These are phyloP conservation scores for Melanotaenia nigrans DNA, from an alignment of 2,797 vertebrate species.

Conservation along the genomic window DNA sequence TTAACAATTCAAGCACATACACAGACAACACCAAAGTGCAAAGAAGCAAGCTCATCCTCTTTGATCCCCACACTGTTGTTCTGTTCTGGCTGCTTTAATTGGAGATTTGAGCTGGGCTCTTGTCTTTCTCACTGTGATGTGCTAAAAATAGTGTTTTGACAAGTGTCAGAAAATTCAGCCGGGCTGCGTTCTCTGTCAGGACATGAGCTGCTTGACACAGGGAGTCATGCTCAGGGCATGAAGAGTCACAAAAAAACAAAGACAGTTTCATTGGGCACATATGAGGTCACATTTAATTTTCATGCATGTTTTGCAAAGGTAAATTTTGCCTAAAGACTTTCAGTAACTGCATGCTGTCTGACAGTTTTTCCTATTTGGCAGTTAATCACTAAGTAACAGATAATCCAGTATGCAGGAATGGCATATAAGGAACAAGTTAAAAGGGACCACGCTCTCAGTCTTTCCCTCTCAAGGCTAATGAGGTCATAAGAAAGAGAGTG, in stretches of 20 bases:
- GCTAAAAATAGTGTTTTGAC: slow-evolving; percentile 76
- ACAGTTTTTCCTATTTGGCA: slow-evolving; percentile 25
- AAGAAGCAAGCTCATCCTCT: slow-evolving; percentile 31
- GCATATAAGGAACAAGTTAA: slow-evolving; percentile 19
- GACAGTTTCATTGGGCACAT: not conserved
- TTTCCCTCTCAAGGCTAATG: slow-evolving; percentile 31
- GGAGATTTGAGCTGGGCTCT: slow-evolving; percentile 76
- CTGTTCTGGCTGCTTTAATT: slow-evolving; percentile 79
- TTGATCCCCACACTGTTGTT: slow-evolving; percentile 67
- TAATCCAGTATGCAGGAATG: not conserved
- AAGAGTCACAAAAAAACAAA: slow-evolving; percentile 31
- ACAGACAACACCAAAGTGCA: slow-evolving; percentile 34
- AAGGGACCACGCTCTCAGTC: slow-evolving; percentile 8
- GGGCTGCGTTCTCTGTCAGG: slow-evolving; percentile 57
- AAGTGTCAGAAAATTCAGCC: slow-evolving; percentile 68
- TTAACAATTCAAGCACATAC: slow-evolving; percentile 21
- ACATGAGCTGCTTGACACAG: slow-evolving; percentile 23
- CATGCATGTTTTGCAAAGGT: slow-evolving; percentile 40
- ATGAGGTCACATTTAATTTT: slow-evolving; percentile 24
- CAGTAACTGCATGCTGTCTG: slow-evolving; percentile 15
- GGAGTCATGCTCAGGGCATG: slow-evolving; percentile 17
- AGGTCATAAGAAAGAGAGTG: slow-evolving; percentile 9
- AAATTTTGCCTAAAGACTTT: slow-evolving; percentile 11
- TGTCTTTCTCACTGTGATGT: slow-evolving; percentile 65
- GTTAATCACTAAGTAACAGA: slow-evolving; percentile 1